Conservation (phyloP, 2,113 vertebrate genomes). For the Syngnathus scovelli region DNA sequence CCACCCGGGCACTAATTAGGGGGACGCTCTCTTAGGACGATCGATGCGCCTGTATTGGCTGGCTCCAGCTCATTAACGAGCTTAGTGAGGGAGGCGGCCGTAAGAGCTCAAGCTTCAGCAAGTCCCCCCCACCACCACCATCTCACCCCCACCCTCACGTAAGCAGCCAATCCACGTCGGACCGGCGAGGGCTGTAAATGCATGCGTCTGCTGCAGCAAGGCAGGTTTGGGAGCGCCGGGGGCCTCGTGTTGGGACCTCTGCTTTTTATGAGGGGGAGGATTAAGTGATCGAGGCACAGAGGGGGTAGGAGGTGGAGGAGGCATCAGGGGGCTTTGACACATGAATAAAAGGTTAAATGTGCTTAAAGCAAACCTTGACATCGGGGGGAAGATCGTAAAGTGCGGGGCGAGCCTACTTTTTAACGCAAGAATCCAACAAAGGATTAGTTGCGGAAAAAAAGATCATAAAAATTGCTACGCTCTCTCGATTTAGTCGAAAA, state of each 20-base stretch:
- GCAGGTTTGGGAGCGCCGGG: slow-evolving; percentile 12
- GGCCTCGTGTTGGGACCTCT: slow-evolving; percentile 43
- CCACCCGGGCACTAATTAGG: slow-evolving; percentile 59
- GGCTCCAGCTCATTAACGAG: slow-evolving; percentile 62
- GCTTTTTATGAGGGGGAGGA: slow-evolving; percentile 17
- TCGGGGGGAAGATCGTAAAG: slow-evolving; percentile 10
- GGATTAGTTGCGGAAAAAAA: background rate
- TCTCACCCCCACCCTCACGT: background rate
- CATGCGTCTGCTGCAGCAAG: slow-evolving; percentile 1
- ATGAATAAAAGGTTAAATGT: slow-evolving; percentile 41
- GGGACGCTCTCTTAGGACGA: slow-evolving; percentile 57
- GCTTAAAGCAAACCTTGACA: slow-evolving; percentile 23
- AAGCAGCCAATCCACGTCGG: slow-evolving; percentile 27
- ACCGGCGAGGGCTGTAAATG: slow-evolving; percentile 2
- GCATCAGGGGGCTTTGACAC: slow-evolving; percentile 31
- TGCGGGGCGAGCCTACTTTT: background rate
- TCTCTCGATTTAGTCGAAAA: background rate
- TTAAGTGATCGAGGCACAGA: slow-evolving; percentile 25
- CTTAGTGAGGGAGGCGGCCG: slow-evolving; percentile 50
- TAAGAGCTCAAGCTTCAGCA: slow-evolving; percentile 32
- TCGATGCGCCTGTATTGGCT: slow-evolving; percentile 60
- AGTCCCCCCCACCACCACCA: background rate
- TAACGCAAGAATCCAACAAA: background rate
- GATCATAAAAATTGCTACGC: background rate
- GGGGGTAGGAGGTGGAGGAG: slow-evolving; percentile 20